A percentile compares a stretch with the other conserved stretches of the same genome.
Evolutionary conservation across 92 coral and sea anemone genomes (phyloP).

Genomic region (Pocillopora meandrina): DNA sequence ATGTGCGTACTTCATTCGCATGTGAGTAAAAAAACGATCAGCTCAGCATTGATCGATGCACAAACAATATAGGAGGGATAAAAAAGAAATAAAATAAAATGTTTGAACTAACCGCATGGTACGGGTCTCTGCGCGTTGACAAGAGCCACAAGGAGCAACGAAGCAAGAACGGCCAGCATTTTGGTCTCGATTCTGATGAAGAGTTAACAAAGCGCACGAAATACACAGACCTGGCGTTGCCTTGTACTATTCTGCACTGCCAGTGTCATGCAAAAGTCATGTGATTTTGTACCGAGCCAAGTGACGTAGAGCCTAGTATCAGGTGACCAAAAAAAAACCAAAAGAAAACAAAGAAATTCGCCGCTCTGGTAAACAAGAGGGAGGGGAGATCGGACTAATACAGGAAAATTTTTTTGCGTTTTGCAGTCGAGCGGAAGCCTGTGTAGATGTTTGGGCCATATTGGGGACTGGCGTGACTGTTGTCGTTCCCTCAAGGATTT

Average conservation of each 20-base stretch:
- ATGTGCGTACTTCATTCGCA: no score
- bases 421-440: no score
- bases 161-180: conserved; percentile 40
- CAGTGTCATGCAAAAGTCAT: conserved; percentile 19
- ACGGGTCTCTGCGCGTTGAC: conserved; percentile 45
- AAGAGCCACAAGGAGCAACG: conserved; percentile 39
- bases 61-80: background rate
- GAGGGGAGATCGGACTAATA: no score
- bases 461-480: no score
- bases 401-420: no score
- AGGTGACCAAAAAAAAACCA: background rate
- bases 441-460: no score
- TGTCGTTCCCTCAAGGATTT: no score
- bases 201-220: background rate
- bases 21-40: no score
- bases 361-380: background rate
- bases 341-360: background rate
- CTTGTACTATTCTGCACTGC: background rate
- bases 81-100: background rate
- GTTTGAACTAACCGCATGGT: conserved; percentile 46
- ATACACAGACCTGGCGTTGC: background rate
- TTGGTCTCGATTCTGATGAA: background rate
- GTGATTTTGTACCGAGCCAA: background rate
- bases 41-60: no score
- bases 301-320: background rate